phyloP scores from a whole-genome alignment of 2,888 invertebrate species.

The Reticulitermes lucifugus region DNA sequence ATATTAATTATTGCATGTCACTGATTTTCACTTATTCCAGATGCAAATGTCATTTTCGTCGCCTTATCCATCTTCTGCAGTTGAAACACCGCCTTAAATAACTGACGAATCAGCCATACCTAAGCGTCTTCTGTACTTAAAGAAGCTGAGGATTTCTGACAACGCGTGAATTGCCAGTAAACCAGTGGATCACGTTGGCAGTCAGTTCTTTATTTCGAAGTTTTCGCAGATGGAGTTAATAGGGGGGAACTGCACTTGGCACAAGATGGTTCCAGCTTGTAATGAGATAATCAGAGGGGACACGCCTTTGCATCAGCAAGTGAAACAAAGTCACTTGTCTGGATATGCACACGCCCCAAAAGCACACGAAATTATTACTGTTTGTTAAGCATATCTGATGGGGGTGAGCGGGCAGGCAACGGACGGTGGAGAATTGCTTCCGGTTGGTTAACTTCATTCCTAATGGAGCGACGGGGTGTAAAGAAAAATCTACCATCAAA shows the following conservation, averaged over 20 bases:
- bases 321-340: constrained; percentile 15
- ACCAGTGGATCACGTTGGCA: neutral
- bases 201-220: neutral
- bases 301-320: neutral
- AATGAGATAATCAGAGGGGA: constrained; percentile 26
- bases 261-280: neutral
- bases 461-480: constrained; percentile 6
- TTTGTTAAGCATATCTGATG: neutral
- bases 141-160: too few relatives aligned
- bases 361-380: constrained; percentile 20
- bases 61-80: too few relatives aligned
- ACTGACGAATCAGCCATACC: too few relatives aligned
- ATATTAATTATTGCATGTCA: too few relatives aligned
- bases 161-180: too few relatives aligned
- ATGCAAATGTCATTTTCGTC: too few relatives aligned
- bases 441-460: constrained; percentile 17
- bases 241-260: neutral
- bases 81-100: too few relatives aligned
- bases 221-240: neutral
- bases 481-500: constrained; percentile 14
- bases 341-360: neutral
- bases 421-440: constrained; percentile 28
- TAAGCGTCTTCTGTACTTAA: too few relatives aligned
- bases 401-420: neutral
- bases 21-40: too few relatives aligned